Base-by-base conservation (phyloP, 2,888 invertebrate genomes). In the Eilema depressum region DNA sequence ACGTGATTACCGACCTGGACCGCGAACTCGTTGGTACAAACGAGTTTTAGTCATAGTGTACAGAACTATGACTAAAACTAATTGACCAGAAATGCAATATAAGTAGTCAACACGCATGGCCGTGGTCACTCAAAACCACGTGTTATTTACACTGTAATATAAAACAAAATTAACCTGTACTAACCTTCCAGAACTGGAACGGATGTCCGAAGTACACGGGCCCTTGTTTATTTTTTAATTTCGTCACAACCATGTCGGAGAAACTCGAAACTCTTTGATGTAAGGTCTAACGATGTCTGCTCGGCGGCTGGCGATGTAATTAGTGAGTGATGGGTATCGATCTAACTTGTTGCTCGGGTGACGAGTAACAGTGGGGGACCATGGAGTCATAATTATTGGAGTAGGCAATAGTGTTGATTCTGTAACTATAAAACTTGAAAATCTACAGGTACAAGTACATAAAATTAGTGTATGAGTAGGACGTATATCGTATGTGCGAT, bases 171-270 rank as follows among this genome's bases (percentile, higher is more conserved):
- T n/a, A 60, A 10, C 25, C 20, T 5, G 17, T 37, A 82, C 87
- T 82, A 77, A 92, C 93, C 84, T 83, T 86, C 93, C 93, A 93
- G 85, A 93, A 93, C 63, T 86, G 85, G 33, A 83, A 82, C 0
- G 93, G 92, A 80, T 93, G 93, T 71, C 93, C 93, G 72, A 91
- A 92, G 75, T 93, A 92, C 57, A 92, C 86, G 0, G 78, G 23
- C 26, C 69, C 69, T 63, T 88, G 82, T 77, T 86, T 88, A 67
- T 80, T 77, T 77, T 87, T 84, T 56, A 80, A 73, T 74, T 88
- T 88, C 10, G 81, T 72, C 8, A 84, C 62, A 20, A 85, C 79
- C 59, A 89, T 88, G 69, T 66, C 82, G 37, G 23, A 7, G 33
- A 63, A 41, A 69, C 20, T 17, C 20, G 63, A 59, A 26, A n/a